Evolutionary conservation across 2,113 vertebrate genomes (phyloP).

Genomic region (Ranitomeya variabilis): DNA sequence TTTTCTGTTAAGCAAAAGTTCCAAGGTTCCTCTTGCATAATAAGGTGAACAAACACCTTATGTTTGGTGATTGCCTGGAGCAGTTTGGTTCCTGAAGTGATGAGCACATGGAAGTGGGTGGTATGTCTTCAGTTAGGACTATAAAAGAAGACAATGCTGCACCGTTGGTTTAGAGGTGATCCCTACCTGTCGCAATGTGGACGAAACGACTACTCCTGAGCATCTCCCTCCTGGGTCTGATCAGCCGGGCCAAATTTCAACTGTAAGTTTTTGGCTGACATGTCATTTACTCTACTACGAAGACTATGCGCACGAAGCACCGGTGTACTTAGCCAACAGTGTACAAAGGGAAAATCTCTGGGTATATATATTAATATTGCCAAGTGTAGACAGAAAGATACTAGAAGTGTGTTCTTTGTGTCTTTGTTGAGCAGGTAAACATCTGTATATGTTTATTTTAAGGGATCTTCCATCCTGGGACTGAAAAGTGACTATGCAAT

Average conservation of each 20-base stretch:
- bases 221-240: not conserved
- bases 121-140: not conserved
- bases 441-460: too few relatives aligned
- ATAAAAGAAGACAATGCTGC: not conserved
- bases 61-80: not conserved
- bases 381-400: too few relatives aligned
- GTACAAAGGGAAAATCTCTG: too few relatives aligned
- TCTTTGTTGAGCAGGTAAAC: too few relatives aligned
- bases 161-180: not conserved
- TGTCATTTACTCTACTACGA: not conserved
- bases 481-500: too few relatives aligned
- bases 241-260: not conserved
- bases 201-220: not conserved
- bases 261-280: not conserved
- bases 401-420: too few relatives aligned
- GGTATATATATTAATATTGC: too few relatives aligned
- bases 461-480: too few relatives aligned
- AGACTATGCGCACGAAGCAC: too few relatives aligned
- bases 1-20: too few relatives aligned
- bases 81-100: not conserved
- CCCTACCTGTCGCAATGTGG: not conserved
- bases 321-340: too few relatives aligned
- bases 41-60: not conserved
- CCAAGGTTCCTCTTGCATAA: too few relatives aligned
- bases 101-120: not conserved